Base-by-base conservation (phyloP, 2,888 invertebrate genomes). In the Drosophila pseudotakahashii region DNA sequence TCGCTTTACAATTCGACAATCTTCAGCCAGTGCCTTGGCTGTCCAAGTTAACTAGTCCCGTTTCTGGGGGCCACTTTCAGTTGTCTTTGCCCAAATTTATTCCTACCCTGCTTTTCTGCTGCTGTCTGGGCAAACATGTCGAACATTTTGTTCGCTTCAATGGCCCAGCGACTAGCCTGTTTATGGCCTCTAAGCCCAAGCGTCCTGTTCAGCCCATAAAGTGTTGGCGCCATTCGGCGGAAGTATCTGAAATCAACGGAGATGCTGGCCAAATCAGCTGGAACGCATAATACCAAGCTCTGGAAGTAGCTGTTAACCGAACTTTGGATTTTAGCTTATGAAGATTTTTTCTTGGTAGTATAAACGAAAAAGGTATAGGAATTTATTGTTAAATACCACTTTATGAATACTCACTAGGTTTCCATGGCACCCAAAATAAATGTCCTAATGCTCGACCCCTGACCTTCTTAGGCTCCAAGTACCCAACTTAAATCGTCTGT, bases 61-160 rank as follows among this genome's bases (percentile, higher is more conserved):
- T 59, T 66, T 52, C 53, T 44, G 23, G 30, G 42, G 68, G 64
- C 63, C 69, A 62, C 67, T 73, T 80, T 73, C 48, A 48, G 72
- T 61, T 73, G 70, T 57, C 77, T 60, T 53, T 23, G 55, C 11
- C 55, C 55, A 66, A 68, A 55, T 68, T 37, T 68, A 68, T 68
- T 54, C 55, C 55, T 10, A 23, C 32, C 16, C 55, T 11, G 23
- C 11, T 30, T 52, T 67, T 82, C 7, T 11, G 23, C 14, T 30
- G 34, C 54, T 66, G 85, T 82, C 88, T 85, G 76, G 72, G 62
- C 72, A 86, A 86, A 88, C 83, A 88, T 86, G 83, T 88, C 83
- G 73, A 82, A 73, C 76, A 78, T 80, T 82, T 80, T 82, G 88
- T 82, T 73, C 73, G 83, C 88, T 61, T 76, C 76, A 47, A 16